Percentiles rank a stretch among this genome's conserved stretches.
These are phyloP conservation scores for Coptotermes formosanus DNA, from an alignment of 1,140 invertebrate genomes.

Conservation along the genomic window DNA sequence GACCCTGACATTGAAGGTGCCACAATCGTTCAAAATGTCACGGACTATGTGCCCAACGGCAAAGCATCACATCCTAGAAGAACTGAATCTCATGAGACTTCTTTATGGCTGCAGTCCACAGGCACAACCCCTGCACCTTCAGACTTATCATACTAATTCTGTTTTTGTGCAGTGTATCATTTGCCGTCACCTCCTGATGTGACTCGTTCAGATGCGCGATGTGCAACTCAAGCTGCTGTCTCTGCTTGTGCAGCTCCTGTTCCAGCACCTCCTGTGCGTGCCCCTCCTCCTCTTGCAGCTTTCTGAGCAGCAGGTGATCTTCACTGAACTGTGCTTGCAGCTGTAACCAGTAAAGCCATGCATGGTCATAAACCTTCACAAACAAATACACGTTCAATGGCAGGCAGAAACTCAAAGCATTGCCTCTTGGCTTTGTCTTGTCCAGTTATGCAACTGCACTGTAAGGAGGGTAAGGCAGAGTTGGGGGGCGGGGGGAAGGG, in stretches of 20 bases:
- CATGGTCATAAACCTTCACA: background rate
- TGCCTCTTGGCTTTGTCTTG: too few relatives aligned
- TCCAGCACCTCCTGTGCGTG: conserved; percentile 52
- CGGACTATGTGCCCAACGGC: too few relatives aligned
- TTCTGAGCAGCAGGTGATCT: conserved; percentile 54
- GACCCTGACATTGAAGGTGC: too few relatives aligned
- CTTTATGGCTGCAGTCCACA: background rate
- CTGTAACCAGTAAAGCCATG: conserved; percentile 40
- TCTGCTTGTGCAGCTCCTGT: conserved; percentile 51
- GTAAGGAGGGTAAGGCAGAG: too few relatives aligned
- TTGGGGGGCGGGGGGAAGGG: too few relatives aligned
- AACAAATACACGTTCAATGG: background rate
- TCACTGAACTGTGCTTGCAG: conserved; percentile 60
- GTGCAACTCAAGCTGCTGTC: conserved; percentile 55
- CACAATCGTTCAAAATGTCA: too few relatives aligned
- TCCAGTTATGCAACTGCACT: too few relatives aligned
- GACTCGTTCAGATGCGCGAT: conserved; percentile 50
- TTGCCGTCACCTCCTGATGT: background rate
- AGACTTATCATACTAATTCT: background rate
- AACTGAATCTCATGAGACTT: too few relatives aligned
- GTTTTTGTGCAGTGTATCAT: background rate
- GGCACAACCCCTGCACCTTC: too few relatives aligned
- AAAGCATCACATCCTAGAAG: too few relatives aligned
- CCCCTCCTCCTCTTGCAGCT: conserved; percentile 55
- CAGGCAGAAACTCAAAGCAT: too few relatives aligned